Base-by-base conservation (phyloP, 2,113 vertebrate genomes). In the Condylura cristata region DNA sequence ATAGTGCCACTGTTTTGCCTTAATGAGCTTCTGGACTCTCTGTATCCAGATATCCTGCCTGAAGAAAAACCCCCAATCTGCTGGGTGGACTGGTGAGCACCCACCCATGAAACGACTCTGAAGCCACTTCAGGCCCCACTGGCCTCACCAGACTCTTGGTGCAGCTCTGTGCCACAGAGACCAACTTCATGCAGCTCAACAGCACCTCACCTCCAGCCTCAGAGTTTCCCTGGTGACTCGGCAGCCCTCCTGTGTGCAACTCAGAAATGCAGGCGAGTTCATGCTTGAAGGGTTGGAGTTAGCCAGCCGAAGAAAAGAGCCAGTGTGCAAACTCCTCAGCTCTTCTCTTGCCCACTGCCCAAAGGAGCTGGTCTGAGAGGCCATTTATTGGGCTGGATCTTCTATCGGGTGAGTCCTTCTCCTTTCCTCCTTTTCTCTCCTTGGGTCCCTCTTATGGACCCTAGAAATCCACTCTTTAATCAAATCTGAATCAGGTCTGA, bases 401-500 rank as follows among this genome's bases (percentile, higher is more conserved):
- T 88, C 87, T 53, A 41, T n/a, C 51, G 41, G 37, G 11, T 34
- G 12, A 46, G 72, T 70, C 74, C 34, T 28, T 61, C 48, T 26
- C 65, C 48, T 79, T 63, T 34, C 46, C 51, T 56, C 48, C 13
- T 46, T 71, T 74, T 34, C 5, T 56, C n/a, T 14, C 68, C 10
- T n/a, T 14, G 4, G 6, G 32, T 34, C 34, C 75, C 48, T 39
- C 28, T 70, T 93, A 24, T 90, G 24, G 24, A 85, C 28, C 44
- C 28, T 80, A 26, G 56, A 93, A 90, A 24, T 86, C 8, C 10
- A 70, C 16, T 41, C 63, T 46, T 39, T 41, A 80, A 39, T 95
- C 56, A 93, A 81, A 65, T 60, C 71, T 63, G 58, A 68, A 58
- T 78, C 46, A 82, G 20, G 63, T 75, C 70, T 79, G 41, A 80